These are phyloP conservation scores for Brachystomella parvula DNA, from an alignment of 1,140 invertebrate species.

Conservation along the genomic window DNA sequence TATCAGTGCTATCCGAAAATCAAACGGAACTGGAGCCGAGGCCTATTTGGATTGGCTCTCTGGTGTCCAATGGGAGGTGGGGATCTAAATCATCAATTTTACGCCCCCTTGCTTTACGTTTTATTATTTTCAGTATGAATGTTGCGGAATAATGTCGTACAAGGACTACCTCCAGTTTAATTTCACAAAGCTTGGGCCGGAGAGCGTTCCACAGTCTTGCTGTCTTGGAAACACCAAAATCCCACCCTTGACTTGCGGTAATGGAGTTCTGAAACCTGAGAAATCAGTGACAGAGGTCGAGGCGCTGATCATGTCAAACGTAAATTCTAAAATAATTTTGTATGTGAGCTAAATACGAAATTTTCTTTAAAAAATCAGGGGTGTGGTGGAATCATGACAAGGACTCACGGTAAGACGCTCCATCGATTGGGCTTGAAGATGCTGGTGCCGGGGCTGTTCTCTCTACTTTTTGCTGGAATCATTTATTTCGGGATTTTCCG, in stretches of 20 bases:
- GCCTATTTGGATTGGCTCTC: conserved; percentile 8
- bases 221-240: not conserved
- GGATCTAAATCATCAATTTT: not conserved
- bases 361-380: not conserved
- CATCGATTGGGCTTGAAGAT: not conserved
- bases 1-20: conserved; percentile 8
- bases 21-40: not conserved
- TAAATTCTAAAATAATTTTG: not conserved
- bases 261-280: not conserved
- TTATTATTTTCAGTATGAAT: conserved; percentile 16
- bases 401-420: not conserved
- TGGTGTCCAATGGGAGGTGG: conserved; percentile 25
- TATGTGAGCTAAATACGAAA: not conserved
- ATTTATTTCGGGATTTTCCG: not conserved
- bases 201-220: conserved; percentile 18
- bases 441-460: not conserved
- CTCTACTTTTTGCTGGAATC: not conserved
- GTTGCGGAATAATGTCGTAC: conserved; percentile 22
- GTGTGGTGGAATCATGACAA: not conserved
- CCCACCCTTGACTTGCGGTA: not conserved
- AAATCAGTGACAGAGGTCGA: not conserved
- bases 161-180: conserved; percentile 13
- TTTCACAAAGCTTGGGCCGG: not conserved
- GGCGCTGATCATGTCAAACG: not conserved
- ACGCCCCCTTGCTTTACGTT: not conserved